These are phyloP conservation scores for Pantherophis alleghaniensis DNA, from an alignment of 2,797 vertebrate genomes.

Conservation along the genomic window DNA sequence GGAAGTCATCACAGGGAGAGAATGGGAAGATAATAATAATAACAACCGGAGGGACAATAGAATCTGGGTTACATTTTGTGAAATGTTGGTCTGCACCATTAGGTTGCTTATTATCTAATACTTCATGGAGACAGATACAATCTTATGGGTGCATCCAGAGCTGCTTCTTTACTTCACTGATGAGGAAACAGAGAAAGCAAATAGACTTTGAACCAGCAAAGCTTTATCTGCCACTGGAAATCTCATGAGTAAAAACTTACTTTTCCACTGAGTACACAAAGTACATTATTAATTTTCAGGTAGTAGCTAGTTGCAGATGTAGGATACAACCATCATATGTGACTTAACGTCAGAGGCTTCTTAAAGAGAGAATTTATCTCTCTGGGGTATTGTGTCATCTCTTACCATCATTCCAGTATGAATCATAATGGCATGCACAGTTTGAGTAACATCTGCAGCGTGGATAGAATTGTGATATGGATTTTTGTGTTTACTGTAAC, in stretches of 20 bases:
- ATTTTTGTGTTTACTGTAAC: constrained; percentile 96
- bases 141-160: not conserved
- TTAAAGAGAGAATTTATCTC: not conserved
- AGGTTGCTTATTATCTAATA: not conserved
- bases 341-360: not conserved
- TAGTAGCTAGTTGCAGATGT: not conserved
- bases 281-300: too few species aligned
- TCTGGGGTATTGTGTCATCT: not conserved
- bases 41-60: not conserved
- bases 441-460: constrained; percentile 95
- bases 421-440: constrained; percentile 94
- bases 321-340: not conserved
- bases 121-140: not conserved
- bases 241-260: not conserved
- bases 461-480: constrained; percentile 96
- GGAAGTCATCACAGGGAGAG: not conserved
- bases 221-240: not conserved
- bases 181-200: not conserved
- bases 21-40: not conserved
- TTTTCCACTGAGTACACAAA: not conserved
- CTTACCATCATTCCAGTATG: constrained; percentile 96
- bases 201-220: not conserved
- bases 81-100: not conserved
- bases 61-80: not conserved
- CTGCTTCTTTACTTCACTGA: not conserved